Evolutionary conservation across 2,797 vertebrate species (phyloP), one percentile per base, ranked within the genome.

Genomic region (Ataeniobius toweri): DNA sequence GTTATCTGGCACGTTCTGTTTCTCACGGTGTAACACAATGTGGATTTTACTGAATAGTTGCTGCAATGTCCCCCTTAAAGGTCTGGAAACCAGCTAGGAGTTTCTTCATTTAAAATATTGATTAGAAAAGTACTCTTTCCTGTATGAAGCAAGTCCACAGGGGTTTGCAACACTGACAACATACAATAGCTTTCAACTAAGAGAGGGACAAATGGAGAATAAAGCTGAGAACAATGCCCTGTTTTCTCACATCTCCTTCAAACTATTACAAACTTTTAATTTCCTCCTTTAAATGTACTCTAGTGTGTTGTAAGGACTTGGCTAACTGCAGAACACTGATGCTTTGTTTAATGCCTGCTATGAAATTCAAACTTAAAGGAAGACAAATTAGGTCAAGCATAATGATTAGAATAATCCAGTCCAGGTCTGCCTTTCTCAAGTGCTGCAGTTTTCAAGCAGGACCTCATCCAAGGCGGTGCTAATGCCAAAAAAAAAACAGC

Each of bases 91-190:
- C 74, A 39, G 31, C 39, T 56, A 76, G 85, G 78, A 85, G 71
- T 77, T 80, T 81, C 55, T 65, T 67, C 61, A 76, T 77, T 48
- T 92, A 82, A 92, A 94, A 90, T 91, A 91, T 88, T 89, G 67
- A 91, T 83, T 4, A 74, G 82, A 86, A 80, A 79, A 88, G 83
- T 80, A 74, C 83, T 84, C 73, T 84, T 73, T 82, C 67, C 73
- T 80, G 67, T 74, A 77, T 58, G 71, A 87, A 84, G 79, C 48
- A 70, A 77, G 39, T 78, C 85, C 75, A 68, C 22, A 0, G 55
- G 46, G 80, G 53, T 77, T 80, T 74, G 36, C 74, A 75, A 78
- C 81, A 81, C 59, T n/a, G 74, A 41, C n/a, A 87, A 80, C 80
- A 85, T 46, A 80, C 74, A 83, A 79, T 75, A 48, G 79, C 73